phyloP scores from a whole-genome alignment of 2,888 invertebrate species.

The Spisula subtruncata region DNA sequence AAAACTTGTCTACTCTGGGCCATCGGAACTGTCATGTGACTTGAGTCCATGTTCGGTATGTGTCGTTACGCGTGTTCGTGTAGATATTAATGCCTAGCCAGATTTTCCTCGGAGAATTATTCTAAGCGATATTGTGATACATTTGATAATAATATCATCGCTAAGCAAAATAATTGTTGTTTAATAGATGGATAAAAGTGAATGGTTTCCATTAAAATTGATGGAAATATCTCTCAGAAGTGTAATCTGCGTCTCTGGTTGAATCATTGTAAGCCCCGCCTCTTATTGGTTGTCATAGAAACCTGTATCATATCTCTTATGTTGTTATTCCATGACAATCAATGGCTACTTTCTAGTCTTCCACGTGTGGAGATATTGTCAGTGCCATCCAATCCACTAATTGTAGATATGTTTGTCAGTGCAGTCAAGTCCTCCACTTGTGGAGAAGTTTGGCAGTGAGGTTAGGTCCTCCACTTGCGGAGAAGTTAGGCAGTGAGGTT shows the following conservation, averaged over 20 bases:
- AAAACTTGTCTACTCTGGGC: background rate
- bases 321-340: no score
- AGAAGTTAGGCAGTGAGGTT: no score
- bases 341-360: no score
- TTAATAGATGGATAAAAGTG: slow-evolving; percentile 2
- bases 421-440: no score
- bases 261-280: background rate
- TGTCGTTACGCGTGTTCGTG: slow-evolving; percentile 19
- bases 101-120: slow-evolving; percentile 10
- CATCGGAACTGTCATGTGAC: slow-evolving; percentile 15
- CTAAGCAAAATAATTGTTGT: slow-evolving; percentile 11
- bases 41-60: slow-evolving; percentile 17
- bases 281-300: background rate
- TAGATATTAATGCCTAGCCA: slow-evolving; percentile 12
- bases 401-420: no score
- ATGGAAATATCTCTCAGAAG: background rate
- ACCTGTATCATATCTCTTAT: no score
- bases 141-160: slow-evolving; percentile 20
- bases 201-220: slow-evolving; percentile 19
- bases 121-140: background rate
- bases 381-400: no score
- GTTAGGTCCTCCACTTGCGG: no score
- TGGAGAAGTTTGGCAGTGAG: no score
- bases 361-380: no score
- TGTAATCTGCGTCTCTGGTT: background rate